These are phyloP conservation scores for Cataglyphis albicans DNA, from an alignment of 2,888 invertebrate genomes.

Conservation along the genomic window DNA sequence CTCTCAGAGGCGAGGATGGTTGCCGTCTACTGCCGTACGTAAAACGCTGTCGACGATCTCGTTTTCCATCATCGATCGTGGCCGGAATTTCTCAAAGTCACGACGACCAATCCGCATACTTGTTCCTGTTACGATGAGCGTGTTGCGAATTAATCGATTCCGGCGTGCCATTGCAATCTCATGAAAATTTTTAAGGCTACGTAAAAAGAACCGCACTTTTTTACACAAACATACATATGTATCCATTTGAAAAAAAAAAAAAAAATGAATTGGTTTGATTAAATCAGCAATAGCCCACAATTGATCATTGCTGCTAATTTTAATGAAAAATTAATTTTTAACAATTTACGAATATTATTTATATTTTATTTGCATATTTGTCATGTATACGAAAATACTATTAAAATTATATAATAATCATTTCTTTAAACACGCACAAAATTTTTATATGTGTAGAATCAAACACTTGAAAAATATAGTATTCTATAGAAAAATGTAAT, in stretches of 20 bases:
- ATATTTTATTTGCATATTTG: background rate
- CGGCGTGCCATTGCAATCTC: constrained; percentile 34
- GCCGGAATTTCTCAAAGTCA: constrained; percentile 60
- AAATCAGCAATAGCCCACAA: background rate
- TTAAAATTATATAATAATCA: background rate
- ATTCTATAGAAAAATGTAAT: background rate
- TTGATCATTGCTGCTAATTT: background rate
- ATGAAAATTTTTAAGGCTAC: background rate
- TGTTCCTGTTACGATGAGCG: constrained; percentile 46
- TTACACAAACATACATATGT: background rate
- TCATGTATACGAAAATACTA: background rate
- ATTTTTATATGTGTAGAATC: background rate
- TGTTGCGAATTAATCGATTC: constrained; percentile 50
- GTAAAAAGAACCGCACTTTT: background rate
- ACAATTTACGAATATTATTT: constrained; percentile 8
- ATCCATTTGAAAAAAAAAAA: background rate
- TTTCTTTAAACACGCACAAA: background rate
- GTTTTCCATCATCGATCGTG: constrained; percentile 52
- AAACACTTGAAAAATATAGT: background rate
- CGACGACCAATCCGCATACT: constrained; percentile 56
- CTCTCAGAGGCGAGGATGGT: constrained; percentile 18
- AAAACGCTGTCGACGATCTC: constrained; percentile 44
- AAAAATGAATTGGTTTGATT: background rate
- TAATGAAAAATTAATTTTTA: constrained; percentile 3
- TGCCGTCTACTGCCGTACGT: constrained; percentile 23